phyloP scores from a whole-genome alignment of 35 echinoderm and acorn worm genomes.

The Strongylocentrotus purpuratus region DNA sequence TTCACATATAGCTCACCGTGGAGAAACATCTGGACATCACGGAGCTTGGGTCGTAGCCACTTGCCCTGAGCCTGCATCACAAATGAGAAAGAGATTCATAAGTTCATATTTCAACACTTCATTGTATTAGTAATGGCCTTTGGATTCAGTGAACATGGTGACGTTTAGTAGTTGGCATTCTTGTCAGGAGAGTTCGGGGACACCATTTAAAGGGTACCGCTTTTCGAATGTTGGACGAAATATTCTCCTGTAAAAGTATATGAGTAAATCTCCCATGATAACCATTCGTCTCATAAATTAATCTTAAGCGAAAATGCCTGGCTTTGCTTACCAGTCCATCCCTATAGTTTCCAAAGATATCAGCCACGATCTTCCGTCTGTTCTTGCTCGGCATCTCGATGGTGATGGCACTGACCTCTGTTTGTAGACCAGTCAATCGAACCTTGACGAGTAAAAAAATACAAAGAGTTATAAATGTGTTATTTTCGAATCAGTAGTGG shows the following conservation, averaged over 20 bases:
- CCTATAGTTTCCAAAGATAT: conserved; percentile 65
- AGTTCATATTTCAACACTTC: neutral
- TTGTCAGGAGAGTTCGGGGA: neutral
- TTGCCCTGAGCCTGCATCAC: conserved; percentile 66
- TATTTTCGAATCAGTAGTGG: neutral
- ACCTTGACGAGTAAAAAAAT: conserved; percentile 44
- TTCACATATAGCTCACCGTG: conserved; percentile 82
- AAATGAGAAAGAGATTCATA: conserved; percentile 34
- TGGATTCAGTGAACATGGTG: neutral
- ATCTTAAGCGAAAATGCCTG: neutral
- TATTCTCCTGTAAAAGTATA: neutral
- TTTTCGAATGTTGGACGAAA: neutral
- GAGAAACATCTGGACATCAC: conserved; percentile 76
- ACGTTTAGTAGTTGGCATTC: neutral
- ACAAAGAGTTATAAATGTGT: neutral
- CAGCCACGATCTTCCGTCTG: conserved; percentile 64
- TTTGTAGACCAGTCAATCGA: conserved; percentile 62
- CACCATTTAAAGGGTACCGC: neutral
- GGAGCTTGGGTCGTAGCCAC: conserved; percentile 72
- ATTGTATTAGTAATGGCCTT: neutral
- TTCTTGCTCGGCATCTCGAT: conserved; percentile 62
- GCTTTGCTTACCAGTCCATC: conserved; percentile 60
- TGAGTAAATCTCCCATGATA: neutral
- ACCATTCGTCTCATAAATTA: neutral
- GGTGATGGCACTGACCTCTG: conserved; percentile 67